Conservation (phyloP, 2,888 invertebrate species). For the Trichopria drosophilae region DNA sequence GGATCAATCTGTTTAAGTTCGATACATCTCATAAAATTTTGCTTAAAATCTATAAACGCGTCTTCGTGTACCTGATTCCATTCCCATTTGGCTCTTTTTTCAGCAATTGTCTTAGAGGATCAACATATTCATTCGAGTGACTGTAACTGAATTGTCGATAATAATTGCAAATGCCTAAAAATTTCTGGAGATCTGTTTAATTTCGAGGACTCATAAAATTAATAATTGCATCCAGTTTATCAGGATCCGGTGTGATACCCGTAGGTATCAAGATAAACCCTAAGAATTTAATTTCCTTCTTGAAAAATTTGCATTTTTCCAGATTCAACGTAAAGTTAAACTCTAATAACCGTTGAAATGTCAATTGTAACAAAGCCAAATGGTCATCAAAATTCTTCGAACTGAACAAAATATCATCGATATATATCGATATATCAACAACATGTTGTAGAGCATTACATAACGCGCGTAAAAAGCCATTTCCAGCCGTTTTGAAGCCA, state of each 20-base stretch:
- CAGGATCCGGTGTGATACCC: conserved; percentile 10
- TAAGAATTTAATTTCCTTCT: no score
- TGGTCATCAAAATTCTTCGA: conserved; percentile 12
- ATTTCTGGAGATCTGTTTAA: conserved; percentile 36
- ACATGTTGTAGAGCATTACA: no score
- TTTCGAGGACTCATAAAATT: conserved; percentile 36
- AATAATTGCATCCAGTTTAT: conserved; percentile 32
- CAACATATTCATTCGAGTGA: not conserved
- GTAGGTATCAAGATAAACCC: conserved; percentile 12
- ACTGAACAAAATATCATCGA: conserved; percentile 35
- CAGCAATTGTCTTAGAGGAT: no score
- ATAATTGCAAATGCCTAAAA: conserved; percentile 26
- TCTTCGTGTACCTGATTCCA: conserved; percentile 9
- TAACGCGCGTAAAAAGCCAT: no score
- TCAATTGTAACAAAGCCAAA: not conserved
- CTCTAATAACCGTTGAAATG: not conserved
- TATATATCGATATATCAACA: not conserved
- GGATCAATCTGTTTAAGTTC: conserved; percentile 13
- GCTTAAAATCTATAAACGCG: conserved; percentile 18
- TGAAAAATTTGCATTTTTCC: no score
- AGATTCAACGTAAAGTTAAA: conserved; percentile 37
- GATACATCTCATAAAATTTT: conserved; percentile 12
- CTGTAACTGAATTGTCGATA: conserved; percentile 7
- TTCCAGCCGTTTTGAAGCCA: no score
- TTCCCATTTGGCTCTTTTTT: conserved; percentile 4